Evolutionary conservation across 2,888 invertebrate species (phyloP).

Genomic region (Crossocerus cetratus): DNA sequence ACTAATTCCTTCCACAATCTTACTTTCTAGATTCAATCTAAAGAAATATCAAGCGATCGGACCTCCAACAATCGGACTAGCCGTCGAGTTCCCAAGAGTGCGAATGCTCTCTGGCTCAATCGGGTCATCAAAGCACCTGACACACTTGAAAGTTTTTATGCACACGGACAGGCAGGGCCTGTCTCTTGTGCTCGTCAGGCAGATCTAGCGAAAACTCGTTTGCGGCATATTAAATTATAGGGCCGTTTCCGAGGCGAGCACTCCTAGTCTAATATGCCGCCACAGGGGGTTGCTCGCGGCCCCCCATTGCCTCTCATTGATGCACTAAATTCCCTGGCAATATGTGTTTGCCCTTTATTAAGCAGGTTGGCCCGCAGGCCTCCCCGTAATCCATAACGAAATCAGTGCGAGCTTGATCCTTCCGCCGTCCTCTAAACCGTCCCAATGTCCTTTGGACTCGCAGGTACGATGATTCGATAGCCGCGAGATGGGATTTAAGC

Average conservation of each 20-base stretch:
- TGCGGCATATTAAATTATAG: conserved; percentile 55
- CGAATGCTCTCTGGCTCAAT: conserved; percentile 31
- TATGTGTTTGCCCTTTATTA: too few relatives aligned
- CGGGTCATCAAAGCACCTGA: conserved; percentile 50
- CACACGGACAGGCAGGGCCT: conserved; percentile 20
- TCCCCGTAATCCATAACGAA: too few relatives aligned
- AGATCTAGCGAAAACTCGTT: conserved; percentile 51
- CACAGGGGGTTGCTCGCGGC: conserved; percentile 16
- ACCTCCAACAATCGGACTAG: too few relatives aligned
- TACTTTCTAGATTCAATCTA: too few relatives aligned
- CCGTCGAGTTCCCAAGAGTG: conserved; percentile 19
- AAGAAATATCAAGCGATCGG: too few relatives aligned
- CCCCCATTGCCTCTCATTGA: background rate
- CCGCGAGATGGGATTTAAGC: background rate
- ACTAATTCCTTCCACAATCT: too few relatives aligned
- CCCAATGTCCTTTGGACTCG: too few relatives aligned
- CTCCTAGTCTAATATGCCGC: conserved; percentile 43
- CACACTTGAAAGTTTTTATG: conserved; percentile 41
- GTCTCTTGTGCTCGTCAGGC: background rate
- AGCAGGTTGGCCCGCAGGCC: too few relatives aligned
- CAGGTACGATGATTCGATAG: too few relatives aligned
- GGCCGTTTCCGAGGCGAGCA: conserved; percentile 45
- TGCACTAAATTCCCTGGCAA: too few relatives aligned
- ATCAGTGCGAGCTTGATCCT: too few relatives aligned
- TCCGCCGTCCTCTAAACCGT: too few relatives aligned